Evolutionary conservation across 2,113 vertebrate genomes (phyloP).

Genomic region (Thamnophis sirtalis): DNA sequence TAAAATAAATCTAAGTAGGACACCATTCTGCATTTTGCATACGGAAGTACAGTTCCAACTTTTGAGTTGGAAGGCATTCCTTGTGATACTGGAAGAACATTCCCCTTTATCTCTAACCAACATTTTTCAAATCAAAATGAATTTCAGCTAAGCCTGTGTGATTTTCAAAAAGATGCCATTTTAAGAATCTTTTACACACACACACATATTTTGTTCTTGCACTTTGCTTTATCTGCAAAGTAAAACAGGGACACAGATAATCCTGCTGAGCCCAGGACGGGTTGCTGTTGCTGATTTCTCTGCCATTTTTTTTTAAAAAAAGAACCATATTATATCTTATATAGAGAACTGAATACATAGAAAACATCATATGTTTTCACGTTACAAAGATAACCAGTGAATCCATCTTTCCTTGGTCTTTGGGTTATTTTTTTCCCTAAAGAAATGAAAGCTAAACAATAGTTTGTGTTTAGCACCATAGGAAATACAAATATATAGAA

Average conservation of each 20-base stretch:
- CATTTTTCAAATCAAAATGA: neutral
- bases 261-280: neutral
- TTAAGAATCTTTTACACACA: neutral
- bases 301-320: neutral
- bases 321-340: neutral
- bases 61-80: neutral
- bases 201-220: neutral
- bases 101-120: neutral
- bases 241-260: neutral
- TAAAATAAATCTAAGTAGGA: neutral
- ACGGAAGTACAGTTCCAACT: neutral
- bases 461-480: neutral
- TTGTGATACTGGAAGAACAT: neutral
- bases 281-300: neutral
- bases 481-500: conserved; percentile 15
- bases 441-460: conserved; percentile 23
- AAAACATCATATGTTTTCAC: neutral
- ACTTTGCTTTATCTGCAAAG: neutral
- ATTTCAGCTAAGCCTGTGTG: neutral
- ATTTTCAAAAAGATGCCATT: neutral
- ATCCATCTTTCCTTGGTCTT: accelerated
- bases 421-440: neutral
- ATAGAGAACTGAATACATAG: neutral
- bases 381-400: neutral
- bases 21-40: neutral